Base-by-base conservation (phyloP, 2,113 vertebrate genomes). In the Orientallactaga bullata region DNA sequence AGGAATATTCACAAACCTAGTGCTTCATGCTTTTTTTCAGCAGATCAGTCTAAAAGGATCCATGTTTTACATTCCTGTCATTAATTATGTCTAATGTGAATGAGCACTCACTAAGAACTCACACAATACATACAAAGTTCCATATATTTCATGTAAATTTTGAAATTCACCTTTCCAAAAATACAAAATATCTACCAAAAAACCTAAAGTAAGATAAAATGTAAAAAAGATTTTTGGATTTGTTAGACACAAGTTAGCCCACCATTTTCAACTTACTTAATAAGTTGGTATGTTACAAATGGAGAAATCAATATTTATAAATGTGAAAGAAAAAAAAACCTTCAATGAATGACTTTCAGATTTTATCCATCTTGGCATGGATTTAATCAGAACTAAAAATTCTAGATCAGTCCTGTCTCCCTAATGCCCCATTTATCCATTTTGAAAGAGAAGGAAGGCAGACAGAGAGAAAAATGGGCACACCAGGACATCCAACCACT, bases 11-110 rank as follows among this genome's bases (percentile, higher is more conserved):
- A 79, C 13, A 68, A 71, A 9, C 30, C n/a, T 85, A 58, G n/a
- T 82, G 9, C 6, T 90, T 68, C 51, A 87, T 16, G 42, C 30
- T 28, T 77, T 17, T 91, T 85, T 87, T 63, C 47, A 78, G 69
- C 18, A 94, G 77, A 82, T 92, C 32, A 82, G 85, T 6, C 8
- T 79, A 74, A 51, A 81, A 68, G 6, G 24, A 77, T 68, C 63
- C 17, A 10, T 71, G 5, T 9, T 28, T 85, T n/a, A 72, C 90
- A 7, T 87, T 90, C 84, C 83, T 26, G 1, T 47, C 73, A 35
- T 86, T 79, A 79, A 85, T 89, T 83, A 55, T 35, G 55, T 47
- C 80, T 92, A 84, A 58, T 18, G 89, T 63, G 51, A 80, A 85
- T 39, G 23, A 3, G 16, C 13, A 80, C n/a, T 23, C 80, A 68